These are phyloP conservation scores for Chelonus insularis DNA, from an alignment of 1,140 invertebrate genomes.

Conservation along the genomic window DNA sequence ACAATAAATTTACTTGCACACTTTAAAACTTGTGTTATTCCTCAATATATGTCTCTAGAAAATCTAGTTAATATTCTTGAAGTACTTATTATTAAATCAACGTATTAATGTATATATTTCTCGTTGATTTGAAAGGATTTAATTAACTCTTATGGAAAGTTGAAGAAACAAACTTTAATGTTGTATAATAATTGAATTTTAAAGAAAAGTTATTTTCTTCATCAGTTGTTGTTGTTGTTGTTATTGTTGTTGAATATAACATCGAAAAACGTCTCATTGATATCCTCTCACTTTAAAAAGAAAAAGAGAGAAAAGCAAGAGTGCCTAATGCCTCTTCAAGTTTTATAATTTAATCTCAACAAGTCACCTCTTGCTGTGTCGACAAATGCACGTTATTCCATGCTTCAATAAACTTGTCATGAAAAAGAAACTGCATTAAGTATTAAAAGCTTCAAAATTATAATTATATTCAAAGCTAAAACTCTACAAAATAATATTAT, in stretches of 20 bases:
- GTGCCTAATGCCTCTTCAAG: neutral
- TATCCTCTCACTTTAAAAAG: neutral
- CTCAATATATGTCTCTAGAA: no score
- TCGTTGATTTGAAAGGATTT: neutral
- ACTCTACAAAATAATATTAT: neutral
- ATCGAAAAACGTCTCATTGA: slow-evolving; percentile 6
- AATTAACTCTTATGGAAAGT: slow-evolving; percentile 8
- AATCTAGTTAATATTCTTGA: no score
- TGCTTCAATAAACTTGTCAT: slow-evolving; percentile 15
- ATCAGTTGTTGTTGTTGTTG: neutral
- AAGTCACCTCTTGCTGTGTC: slow-evolving; percentile 8
- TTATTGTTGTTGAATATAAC: neutral
- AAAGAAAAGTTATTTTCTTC: neutral
- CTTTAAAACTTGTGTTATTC: no score
- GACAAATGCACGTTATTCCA: slow-evolving; percentile 15
- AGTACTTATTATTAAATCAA: no score
- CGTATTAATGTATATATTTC: neutral
- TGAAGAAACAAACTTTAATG: no score
- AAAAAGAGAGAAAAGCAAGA: neutral
- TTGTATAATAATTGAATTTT: neutral
- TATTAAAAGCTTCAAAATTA: neutral
- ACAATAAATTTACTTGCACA: no score
- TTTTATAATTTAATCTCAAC: slow-evolving; percentile 25
- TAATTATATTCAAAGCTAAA: neutral
- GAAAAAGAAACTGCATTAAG: neutral